phyloP scores from a whole-genome alignment of 2,113 vertebrate genomes.

The Grantiella picta region DNA sequence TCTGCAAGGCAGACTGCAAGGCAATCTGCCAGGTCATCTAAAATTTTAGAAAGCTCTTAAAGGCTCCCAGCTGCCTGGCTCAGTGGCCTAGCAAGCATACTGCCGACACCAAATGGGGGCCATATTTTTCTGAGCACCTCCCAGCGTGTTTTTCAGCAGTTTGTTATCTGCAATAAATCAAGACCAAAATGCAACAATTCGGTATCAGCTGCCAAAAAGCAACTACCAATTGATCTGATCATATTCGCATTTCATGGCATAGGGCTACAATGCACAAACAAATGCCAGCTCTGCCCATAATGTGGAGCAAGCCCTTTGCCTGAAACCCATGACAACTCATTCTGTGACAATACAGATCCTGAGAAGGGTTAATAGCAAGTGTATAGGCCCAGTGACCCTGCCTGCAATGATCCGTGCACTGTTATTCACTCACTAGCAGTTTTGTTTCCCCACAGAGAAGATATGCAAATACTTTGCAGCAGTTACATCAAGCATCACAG shows the following conservation, averaged over 20 bases:
- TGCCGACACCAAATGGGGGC: not conserved
- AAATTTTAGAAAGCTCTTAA: conserved; percentile 23
- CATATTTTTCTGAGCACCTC: conserved; percentile 1
- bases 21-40: conserved; percentile 35
- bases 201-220: not conserved
- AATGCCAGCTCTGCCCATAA: conserved; percentile 14
- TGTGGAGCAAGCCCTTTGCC: conserved; percentile 42
- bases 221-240: not conserved
- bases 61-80: conserved; percentile 7
- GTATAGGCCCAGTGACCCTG: conserved; percentile 57
- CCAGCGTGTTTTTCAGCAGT: conserved; percentile 1
- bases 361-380: conserved; percentile 58
- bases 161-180: conserved; percentile 14
- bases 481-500: conserved; percentile 51
- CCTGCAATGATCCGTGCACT: conserved; percentile 51
- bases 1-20: conserved; percentile 28
- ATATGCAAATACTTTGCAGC: conserved; percentile 63
- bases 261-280: not conserved
- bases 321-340: conserved; percentile 46
- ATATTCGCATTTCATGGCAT: not conserved
- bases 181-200: not conserved
- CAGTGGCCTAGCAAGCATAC: not conserved
- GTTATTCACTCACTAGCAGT: conserved; percentile 47
- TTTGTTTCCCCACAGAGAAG: conserved; percentile 58
- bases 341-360: conserved; percentile 19